phyloP scores from a whole-genome alignment of 1,140 invertebrate species.

The Antheraea pernyi region DNA sequence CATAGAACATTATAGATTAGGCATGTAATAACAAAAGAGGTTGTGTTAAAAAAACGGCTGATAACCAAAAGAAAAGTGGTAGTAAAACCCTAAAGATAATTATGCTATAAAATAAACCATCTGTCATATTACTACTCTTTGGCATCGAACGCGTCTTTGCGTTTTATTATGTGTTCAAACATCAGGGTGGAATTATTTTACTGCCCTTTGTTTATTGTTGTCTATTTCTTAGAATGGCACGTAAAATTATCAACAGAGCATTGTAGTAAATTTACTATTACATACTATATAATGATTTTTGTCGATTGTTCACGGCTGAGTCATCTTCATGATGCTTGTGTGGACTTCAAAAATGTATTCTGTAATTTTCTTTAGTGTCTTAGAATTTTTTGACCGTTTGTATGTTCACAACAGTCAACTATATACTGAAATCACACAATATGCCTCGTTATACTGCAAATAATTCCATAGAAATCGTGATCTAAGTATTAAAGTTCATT shows the following conservation, averaged over 20 bases:
- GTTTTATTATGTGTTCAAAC: constrained; percentile 19
- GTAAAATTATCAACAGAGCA: constrained; percentile 1
- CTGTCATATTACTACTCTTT: constrained; percentile 8
- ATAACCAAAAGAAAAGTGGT: too few species aligned
- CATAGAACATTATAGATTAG: too few species aligned
- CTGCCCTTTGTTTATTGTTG: constrained; percentile 22
- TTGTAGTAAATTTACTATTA: background rate
- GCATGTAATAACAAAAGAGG: too few species aligned
- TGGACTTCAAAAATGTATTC: background rate
- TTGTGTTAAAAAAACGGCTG: too few species aligned
- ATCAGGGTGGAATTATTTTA: constrained; percentile 27
- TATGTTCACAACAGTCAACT: too few species aligned
- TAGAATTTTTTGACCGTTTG: background rate
- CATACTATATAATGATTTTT: background rate
- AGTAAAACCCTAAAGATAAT: too few species aligned
- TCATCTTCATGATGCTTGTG: background rate
- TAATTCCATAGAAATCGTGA: too few species aligned
- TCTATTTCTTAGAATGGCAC: constrained; percentile 7
- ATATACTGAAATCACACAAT: too few species aligned
- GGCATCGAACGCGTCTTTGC: constrained; percentile 11
- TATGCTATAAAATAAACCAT: background rate
- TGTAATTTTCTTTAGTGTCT: background rate
- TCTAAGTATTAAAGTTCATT: too few species aligned
- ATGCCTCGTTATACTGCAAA: too few species aligned
- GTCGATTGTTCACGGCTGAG: background rate